Conservation (phyloP, 2,113 vertebrate genomes). For the Odontesthes bonariensis region DNA sequence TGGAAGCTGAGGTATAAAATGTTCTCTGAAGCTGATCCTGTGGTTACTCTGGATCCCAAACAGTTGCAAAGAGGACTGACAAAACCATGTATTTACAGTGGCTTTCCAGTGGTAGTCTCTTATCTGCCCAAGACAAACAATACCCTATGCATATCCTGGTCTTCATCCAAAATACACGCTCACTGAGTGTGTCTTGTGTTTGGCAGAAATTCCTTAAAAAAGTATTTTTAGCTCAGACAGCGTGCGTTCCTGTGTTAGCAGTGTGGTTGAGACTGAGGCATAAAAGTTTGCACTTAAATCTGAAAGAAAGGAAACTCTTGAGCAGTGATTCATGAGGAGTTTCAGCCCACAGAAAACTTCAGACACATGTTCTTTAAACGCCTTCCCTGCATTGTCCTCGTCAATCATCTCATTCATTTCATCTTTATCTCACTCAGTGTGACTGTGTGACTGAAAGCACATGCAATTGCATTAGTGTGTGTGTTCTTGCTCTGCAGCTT, state of each 20-base stretch:
- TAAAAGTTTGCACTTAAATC: conserved; percentile 46
- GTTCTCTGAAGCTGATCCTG: conserved; percentile 72
- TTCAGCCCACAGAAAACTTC: conserved; percentile 44
- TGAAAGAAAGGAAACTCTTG: conserved; percentile 44
- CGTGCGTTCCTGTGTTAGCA: conserved; percentile 24
- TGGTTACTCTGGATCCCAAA: conserved; percentile 59
- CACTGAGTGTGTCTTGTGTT: conserved; percentile 27
- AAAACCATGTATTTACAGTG: conserved; percentile 64
- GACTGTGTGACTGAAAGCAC: conserved; percentile 32
- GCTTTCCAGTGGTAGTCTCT: conserved; percentile 52
- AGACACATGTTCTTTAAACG: conserved; percentile 26
- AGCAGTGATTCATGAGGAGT: conserved; percentile 44
- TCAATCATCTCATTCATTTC: conserved; percentile 63
- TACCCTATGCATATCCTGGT: conserved; percentile 47
- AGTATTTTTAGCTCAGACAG: conserved; percentile 14
- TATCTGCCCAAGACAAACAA: conserved; percentile 60
- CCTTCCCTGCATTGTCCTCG: conserved; percentile 43
- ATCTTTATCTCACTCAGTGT: conserved; percentile 40
- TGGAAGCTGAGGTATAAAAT: conserved; percentile 71
- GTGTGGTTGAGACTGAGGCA: conserved; percentile 8
- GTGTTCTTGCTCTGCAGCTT: conserved; percentile 46
- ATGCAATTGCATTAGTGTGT: conserved; percentile 23
- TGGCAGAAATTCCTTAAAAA: conserved; percentile 17
- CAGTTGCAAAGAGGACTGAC: conserved; percentile 59
- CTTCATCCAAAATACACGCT: conserved; percentile 47